A percentile compares a stretch with the other conserved stretches of the same genome.
phyloP scores from a whole-genome alignment of 1,140 invertebrate genomes.

The Cecropterus lyciades region DNA sequence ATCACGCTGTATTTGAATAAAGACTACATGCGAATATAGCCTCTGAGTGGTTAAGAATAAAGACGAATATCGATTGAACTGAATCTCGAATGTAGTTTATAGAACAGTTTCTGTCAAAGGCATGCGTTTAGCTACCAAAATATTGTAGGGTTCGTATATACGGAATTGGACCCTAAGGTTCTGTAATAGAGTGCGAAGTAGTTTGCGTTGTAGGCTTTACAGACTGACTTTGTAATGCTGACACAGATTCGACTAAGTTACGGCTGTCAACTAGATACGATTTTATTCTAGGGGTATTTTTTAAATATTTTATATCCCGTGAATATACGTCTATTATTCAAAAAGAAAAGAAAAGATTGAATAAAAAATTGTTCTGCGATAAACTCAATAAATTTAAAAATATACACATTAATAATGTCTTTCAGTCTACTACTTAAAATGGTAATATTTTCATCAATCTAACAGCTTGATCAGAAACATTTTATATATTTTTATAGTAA shows the following conservation, averaged over 20 bases:
- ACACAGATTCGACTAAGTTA: slow-evolving; percentile 40
- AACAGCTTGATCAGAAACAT: no score
- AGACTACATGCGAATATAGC: slow-evolving; percentile 37
- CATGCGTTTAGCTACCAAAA: slow-evolving; percentile 47
- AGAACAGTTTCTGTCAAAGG: slow-evolving; percentile 63
- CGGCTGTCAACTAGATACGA: slow-evolving; percentile 1
- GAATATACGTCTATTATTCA: neutral
- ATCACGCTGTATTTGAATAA: slow-evolving; percentile 50
- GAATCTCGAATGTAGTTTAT: slow-evolving; percentile 45
- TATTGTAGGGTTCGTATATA: slow-evolving; percentile 29
- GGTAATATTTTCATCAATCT: no score
- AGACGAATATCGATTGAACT: slow-evolving; percentile 32
- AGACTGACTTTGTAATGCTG: slow-evolving; percentile 41
- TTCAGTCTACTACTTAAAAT: no score
- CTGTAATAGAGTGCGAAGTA: slow-evolving; percentile 37
- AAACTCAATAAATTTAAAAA: no score
- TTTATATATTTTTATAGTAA: no score
- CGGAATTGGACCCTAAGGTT: slow-evolving; percentile 39
- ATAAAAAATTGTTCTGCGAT: no score
- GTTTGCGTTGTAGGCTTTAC: slow-evolving; percentile 31
- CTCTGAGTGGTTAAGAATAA: slow-evolving; percentile 35
- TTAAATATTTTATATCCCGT: neutral
- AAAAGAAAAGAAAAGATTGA: no score
- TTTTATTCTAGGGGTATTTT: slow-evolving; percentile 1
- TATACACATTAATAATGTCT: no score